phyloP scores from a whole-genome alignment of 1,140 invertebrate genomes.

The Formica exsecta region DNA sequence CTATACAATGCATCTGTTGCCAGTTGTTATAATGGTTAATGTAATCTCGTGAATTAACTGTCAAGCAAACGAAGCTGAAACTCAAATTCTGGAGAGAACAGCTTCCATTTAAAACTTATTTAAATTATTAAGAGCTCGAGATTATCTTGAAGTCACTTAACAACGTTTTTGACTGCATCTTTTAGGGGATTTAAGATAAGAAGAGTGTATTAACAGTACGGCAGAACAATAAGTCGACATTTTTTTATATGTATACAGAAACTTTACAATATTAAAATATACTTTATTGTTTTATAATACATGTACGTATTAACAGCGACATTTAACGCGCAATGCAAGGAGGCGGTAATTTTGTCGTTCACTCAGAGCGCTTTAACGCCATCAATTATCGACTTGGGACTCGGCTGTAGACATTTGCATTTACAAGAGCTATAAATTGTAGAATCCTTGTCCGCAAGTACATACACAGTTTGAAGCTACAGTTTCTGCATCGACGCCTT shows the following conservation, averaged over 20 bases:
- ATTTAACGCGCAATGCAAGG: background rate
- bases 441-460: slow-evolving; percentile 26
- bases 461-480: slow-evolving; percentile 27
- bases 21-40: background rate
- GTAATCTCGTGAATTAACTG: too few species aligned
- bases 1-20: background rate
- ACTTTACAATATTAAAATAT: background rate
- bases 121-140: slow-evolving; percentile 21
- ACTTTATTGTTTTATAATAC: background rate
- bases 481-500: slow-evolving; percentile 45
- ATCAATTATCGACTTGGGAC: slow-evolving; percentile 39
- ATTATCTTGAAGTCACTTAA: slow-evolving; percentile 20
- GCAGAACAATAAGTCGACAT: too few species aligned
- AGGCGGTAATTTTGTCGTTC: background rate
- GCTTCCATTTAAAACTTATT: background rate
- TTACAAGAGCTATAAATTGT: slow-evolving; percentile 53
- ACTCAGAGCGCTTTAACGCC: slow-evolving; percentile 40
- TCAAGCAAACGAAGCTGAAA: background rate
- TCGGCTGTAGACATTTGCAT: slow-evolving; percentile 35
- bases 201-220: background rate
- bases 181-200: background rate
- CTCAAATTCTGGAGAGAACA: background rate
- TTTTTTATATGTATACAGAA: background rate
- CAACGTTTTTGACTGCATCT: background rate
- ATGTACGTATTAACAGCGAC: background rate